Conservation (phyloP, 2,113 vertebrate species). For the Prinia subflava region DNA sequence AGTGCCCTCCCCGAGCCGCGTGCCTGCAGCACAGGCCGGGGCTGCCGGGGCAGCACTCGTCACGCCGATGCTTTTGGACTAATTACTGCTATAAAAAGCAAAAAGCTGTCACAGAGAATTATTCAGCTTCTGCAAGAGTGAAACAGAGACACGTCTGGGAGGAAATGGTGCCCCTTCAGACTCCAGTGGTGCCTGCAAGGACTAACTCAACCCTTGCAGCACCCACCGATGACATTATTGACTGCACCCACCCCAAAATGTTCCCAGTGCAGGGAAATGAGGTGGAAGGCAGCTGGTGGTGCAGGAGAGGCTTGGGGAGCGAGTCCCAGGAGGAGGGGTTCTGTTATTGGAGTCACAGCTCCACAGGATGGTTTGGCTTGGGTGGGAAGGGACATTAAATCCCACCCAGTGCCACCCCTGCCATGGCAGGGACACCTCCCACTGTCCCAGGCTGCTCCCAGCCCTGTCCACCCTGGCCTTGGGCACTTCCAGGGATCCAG, state of each 20-base stretch:
- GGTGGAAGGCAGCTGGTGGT: fast-evolving
- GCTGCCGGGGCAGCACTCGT: background rate
- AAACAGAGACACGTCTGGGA: background rate
- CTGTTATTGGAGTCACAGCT: background rate
- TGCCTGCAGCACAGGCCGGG: background rate
- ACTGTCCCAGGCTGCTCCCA: fast-evolving
- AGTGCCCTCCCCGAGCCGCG: fast-evolving
- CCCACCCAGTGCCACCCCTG: fast-evolving
- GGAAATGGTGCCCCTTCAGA: background rate
- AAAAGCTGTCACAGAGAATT: background rate
- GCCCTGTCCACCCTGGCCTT: fast-evolving
- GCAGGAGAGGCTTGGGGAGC: background rate
- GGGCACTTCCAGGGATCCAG: background rate
- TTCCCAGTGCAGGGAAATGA: background rate
- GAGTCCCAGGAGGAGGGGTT: fast-evolving
- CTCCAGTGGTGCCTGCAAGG: background rate
- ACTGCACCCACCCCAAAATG: background rate
- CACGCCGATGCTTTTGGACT: background rate
- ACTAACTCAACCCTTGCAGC: background rate
- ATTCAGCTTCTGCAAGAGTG: background rate
- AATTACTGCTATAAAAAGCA: conserved; percentile 31
- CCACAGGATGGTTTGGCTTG: background rate
- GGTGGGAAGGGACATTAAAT: background rate
- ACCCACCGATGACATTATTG: background rate
- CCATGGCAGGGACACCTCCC: background rate